phyloP scores from a whole-genome alignment of 2,113 vertebrate genomes.

The Myrmecobius fasciatus region DNA sequence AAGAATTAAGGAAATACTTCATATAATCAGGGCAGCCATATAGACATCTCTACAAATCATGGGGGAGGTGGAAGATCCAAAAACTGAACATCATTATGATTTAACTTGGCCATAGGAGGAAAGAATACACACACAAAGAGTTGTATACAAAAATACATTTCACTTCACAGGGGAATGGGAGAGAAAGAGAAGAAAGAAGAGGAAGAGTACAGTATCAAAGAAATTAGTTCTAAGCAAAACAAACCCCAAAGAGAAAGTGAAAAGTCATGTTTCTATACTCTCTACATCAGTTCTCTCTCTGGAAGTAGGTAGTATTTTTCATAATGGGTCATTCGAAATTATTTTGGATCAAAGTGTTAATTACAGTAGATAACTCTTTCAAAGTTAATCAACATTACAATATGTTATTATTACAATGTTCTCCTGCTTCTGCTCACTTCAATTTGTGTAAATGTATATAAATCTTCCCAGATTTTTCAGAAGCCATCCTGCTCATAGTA shows the following conservation, averaged over 20 bases:
- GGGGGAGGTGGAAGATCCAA: neutral
- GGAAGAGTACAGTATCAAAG: neutral
- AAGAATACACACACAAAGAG: neutral
- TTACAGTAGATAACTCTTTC: too few species aligned
- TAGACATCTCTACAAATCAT: neutral
- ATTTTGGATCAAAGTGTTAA: too few species aligned
- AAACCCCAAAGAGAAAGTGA: neutral
- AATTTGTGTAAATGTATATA: too few species aligned
- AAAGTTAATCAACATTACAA: too few species aligned
- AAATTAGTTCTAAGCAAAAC: neutral
- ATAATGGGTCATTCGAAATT: too few species aligned
- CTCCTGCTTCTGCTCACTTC: too few species aligned
- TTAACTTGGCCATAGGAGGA: neutral
- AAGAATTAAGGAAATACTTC: neutral
- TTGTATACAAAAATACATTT: neutral
- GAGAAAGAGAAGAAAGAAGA: neutral
- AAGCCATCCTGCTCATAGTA: too few species aligned
- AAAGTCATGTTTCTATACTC: too few species aligned
- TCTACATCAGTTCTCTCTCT: too few species aligned
- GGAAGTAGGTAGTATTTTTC: too few species aligned
- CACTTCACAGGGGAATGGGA: neutral
- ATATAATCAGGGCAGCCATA: neutral
- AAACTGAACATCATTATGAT: neutral
- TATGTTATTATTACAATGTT: too few species aligned
- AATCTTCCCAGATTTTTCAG: too few species aligned